Base-by-base conservation (phyloP, 2,888 invertebrate genomes). In the Campaea margaritaria region DNA sequence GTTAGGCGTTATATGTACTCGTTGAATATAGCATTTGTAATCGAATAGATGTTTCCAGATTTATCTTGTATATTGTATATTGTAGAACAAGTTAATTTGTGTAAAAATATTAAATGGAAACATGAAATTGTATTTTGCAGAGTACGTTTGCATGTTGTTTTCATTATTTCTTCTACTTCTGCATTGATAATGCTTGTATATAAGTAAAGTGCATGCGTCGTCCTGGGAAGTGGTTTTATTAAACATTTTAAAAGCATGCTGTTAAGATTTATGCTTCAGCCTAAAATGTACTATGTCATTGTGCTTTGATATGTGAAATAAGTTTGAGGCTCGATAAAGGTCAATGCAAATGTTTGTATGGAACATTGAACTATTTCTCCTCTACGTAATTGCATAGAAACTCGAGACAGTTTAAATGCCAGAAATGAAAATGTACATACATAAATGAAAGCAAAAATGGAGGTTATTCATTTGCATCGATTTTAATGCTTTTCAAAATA, bases 1-100 rank as follows among this genome's bases (percentile, higher is more conserved):
- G n/a, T 13, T 38, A 58, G 50, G 46, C 27, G 15, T 60, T 60
- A 14, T 41, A 14, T 51, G 16, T 42, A 41, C n/a, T n/a, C 14
- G n/a, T 36, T 14, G 28, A 43, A 31, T 21, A 43, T 43, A 27
- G 13, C 44, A 43, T 12, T 28, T 60, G 47, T 21, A 36, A 53
- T 54, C 47, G 27, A 47, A 31, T 9, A 31, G 2, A 31, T 31
- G 1, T 31, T 9, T 7, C 31, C 8, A 31, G 7, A 10, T 31
- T 31, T 7, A 1, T 31, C 1, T 9, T 31, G 9, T 31, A 9
- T 31, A 27, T 10, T 9, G 10, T 31, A 10, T 9, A 2, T 31
- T 31, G 1, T 9, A 31, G 7, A 31, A 9, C 10, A 31, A 9
- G 7, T 31, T 31, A 7, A 1, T 31, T 10, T 1, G 1, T 3